phyloP scores from a whole-genome alignment of 2,113 vertebrate genomes.

The Eurypyga helias region DNA sequence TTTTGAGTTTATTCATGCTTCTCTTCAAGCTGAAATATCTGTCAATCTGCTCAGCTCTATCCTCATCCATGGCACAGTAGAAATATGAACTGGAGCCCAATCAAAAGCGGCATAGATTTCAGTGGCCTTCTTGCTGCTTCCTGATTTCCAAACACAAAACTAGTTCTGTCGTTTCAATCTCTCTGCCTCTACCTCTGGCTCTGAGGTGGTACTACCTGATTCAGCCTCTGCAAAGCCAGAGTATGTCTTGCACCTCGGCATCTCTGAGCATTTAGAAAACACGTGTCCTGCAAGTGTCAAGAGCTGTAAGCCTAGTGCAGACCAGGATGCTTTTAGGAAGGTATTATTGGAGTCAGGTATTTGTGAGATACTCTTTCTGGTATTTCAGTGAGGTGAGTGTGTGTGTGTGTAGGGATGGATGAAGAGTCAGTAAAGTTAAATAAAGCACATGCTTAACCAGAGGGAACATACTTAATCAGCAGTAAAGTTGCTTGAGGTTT shows the following conservation, averaged over 20 bases:
- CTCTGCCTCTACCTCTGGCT: neutral
- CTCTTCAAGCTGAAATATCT: neutral
- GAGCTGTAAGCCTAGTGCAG: neutral
- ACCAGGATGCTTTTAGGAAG: neutral
- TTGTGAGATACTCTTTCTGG: neutral
- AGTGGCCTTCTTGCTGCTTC: neutral
- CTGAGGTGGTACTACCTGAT: neutral
- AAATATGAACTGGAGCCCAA: neutral
- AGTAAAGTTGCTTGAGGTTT: neutral
- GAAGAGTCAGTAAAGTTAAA: neutral
- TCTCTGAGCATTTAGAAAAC: neutral
- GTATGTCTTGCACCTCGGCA: accelerated
- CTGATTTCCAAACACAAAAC: neutral
- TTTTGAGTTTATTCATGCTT: neutral
- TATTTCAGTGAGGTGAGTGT: neutral
- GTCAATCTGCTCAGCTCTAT: neutral
- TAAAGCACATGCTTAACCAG: neutral
- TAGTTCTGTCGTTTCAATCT: neutral
- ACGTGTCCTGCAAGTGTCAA: neutral
- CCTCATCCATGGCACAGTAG: neutral
- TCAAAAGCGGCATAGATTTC: neutral
- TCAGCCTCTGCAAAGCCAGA: neutral
- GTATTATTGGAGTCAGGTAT: neutral
- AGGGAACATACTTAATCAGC: neutral
- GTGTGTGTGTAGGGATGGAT: neutral